phyloP scores from a whole-genome alignment of 1,140 invertebrate species.

The Caenorhabditis brenneri region DNA sequence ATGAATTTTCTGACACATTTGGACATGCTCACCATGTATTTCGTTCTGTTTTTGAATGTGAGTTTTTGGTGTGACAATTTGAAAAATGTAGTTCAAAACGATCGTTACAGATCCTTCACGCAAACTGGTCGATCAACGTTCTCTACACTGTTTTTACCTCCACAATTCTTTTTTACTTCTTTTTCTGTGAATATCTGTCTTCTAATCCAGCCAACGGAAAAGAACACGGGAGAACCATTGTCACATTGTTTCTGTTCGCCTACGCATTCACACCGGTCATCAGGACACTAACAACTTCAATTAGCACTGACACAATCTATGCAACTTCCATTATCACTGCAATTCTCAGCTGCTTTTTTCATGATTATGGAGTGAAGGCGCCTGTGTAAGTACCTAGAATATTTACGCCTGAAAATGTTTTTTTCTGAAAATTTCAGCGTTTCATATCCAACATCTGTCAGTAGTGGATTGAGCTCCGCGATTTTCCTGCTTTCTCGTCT shows the following conservation, averaged over 20 bases:
- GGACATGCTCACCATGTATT: conserved; percentile 80
- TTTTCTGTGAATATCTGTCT: conserved; percentile 11
- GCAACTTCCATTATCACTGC: conserved; percentile 86
- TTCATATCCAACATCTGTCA: conserved; percentile 60
- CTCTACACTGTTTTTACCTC: conserved; percentile 40
- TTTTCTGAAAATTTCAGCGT: conserved; percentile 59
- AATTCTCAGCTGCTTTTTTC: conserved; percentile 85
- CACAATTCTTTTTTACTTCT: not conserved
- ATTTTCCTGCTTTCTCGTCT: conserved; percentile 91
- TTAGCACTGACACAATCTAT: conserved; percentile 95
- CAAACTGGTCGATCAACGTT: conserved; percentile 43
- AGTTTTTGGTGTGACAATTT: conserved; percentile 73
- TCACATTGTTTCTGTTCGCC: conserved; percentile 60
- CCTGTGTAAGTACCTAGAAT: conserved; percentile 75
- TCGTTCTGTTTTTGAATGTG: conserved; percentile 79
- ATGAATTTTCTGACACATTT: conserved; percentile 80
- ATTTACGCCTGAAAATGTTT: not conserved
- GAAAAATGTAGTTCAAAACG: conserved; percentile 50
- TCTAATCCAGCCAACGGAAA: not conserved
- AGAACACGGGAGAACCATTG: conserved; percentile 58
- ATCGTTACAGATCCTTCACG: conserved; percentile 53
- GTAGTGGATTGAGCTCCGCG: conserved; percentile 71
- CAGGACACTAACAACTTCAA: conserved; percentile 91
- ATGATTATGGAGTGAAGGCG: conserved; percentile 85
- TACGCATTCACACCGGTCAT: conserved; percentile 69